Conservation (phyloP, 2,888 invertebrate genomes). For the Hymenopus coronatus region DNA sequence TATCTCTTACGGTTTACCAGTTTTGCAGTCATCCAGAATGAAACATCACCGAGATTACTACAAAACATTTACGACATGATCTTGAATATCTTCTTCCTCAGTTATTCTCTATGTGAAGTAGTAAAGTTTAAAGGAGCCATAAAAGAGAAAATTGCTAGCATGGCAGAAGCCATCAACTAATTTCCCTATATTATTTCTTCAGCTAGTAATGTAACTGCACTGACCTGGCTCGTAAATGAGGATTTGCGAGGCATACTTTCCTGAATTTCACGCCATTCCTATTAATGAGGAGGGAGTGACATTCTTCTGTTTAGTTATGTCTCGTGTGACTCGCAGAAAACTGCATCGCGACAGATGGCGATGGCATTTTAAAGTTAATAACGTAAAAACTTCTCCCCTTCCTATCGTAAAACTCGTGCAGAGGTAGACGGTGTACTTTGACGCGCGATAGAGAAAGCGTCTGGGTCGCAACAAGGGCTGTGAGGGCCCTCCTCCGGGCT, state of each 20-base stretch:
- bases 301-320: background rate
- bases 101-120: no score
- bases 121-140: no score
- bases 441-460: no score
- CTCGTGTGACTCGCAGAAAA: background rate
- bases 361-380: background rate
- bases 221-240: background rate
- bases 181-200: no score
- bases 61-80: no score
- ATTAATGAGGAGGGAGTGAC: background rate
- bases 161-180: no score
- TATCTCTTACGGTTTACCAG: no score
- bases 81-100: no score
- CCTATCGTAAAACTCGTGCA: background rate
- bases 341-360: background rate
- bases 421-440: background rate
- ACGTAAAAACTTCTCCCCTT: background rate
- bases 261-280: background rate
- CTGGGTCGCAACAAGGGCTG: background rate
- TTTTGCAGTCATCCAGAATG: no score
- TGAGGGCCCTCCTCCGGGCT: background rate
- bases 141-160: no score
- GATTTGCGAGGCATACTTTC: background rate
- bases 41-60: no score
- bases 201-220: no score